Evolutionary conservation across 1,140 invertebrate genomes (phyloP).

Genomic region (Diabrotica virgifera): DNA sequence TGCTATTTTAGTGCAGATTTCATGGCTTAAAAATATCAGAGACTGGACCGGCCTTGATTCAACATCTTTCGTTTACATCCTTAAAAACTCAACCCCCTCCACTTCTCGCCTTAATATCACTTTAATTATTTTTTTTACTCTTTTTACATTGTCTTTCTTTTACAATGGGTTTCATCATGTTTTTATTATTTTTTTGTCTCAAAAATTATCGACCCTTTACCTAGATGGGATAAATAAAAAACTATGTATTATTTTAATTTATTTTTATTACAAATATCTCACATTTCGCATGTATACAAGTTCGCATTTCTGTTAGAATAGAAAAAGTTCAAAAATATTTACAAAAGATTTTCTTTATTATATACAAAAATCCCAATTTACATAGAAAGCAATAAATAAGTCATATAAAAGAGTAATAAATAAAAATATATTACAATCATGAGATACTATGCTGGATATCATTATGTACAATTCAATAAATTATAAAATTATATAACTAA

Average conservation of each 20-base stretch:
- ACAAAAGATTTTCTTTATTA: constrained; percentile 13
- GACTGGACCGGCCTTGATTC: too few species aligned
- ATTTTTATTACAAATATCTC: not conserved
- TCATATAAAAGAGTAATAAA: constrained; percentile 20
- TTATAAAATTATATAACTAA: constrained; percentile 17
- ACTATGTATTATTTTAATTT: not conserved
- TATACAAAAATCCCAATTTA: constrained; percentile 26
- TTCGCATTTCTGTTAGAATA: constrained; percentile 24
- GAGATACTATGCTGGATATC: constrained; percentile 35
- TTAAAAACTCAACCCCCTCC: too few species aligned
- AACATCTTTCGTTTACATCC: too few species aligned
- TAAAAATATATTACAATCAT: constrained; percentile 35
- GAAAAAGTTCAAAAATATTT: constrained; percentile 27
- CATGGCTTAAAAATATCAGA: too few species aligned
- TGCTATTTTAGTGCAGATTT: too few species aligned
- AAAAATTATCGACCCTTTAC: too few species aligned
- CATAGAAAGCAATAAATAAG: constrained; percentile 27
- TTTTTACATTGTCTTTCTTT: too few species aligned
- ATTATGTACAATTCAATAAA: constrained; percentile 37
- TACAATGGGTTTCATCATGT: too few species aligned
- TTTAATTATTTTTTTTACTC: too few species aligned
- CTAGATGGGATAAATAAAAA: not conserved
- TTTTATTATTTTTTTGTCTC: too few species aligned
- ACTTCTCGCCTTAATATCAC: too few species aligned
- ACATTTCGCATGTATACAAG: not conserved